phyloP scores from a whole-genome alignment of 2,113 vertebrate genomes.

The Alosa alosa region DNA sequence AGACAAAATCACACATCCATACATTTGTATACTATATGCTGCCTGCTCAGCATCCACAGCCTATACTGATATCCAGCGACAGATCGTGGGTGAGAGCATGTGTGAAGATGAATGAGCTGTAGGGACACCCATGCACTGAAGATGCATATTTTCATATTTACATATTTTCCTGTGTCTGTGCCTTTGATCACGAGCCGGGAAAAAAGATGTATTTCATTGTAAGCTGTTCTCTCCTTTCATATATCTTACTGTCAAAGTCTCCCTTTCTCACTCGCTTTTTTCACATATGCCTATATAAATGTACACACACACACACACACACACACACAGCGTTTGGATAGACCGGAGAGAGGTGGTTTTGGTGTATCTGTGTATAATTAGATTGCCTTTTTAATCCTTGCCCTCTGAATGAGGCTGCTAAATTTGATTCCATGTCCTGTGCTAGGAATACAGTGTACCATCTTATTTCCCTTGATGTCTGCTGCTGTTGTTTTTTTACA shows the following conservation, averaged over 20 bases:
- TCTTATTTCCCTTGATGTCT: neutral
- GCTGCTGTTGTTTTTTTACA: neutral
- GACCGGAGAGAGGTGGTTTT: neutral
- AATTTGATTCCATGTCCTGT: conserved; percentile 70
- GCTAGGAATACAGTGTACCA: conserved; percentile 52
- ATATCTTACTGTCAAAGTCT: neutral
- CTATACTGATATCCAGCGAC: neutral
- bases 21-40: neutral
- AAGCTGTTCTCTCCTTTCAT: neutral
- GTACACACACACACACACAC: neutral
- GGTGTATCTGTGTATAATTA: conserved; percentile 68
- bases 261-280: neutral
- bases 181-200: neutral
- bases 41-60: neutral
- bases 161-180: neutral
- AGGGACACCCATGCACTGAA: neutral
- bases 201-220: neutral
- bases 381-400: conserved; percentile 68
- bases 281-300: conserved; percentile 24
- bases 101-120: neutral
- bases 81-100: neutral
- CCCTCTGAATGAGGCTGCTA: conserved; percentile 63
- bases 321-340: neutral
- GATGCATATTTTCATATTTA: conserved; percentile 9
- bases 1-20: neutral